Percentiles rank a stretch among this genome's conserved stretches.
Conservation (phyloP, 2,888 invertebrate species). For the Phymatocera aterrima region DNA sequence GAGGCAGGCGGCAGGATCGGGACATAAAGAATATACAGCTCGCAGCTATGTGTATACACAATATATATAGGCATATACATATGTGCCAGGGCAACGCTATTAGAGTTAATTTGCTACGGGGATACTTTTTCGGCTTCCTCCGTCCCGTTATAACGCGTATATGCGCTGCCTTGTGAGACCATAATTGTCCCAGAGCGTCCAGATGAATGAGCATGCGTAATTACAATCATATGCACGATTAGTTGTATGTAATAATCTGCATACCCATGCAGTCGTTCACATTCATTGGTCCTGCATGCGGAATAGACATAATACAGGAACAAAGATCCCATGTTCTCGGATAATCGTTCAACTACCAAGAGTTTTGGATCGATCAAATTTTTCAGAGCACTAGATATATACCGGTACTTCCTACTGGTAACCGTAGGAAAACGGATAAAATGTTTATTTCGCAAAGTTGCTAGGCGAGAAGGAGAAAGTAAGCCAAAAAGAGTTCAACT, state of each 20-base stretch:
- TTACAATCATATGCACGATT: not conserved
- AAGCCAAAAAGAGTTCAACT: no score
- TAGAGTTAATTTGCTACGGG: constrained; percentile 12
- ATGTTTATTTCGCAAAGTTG: no score
- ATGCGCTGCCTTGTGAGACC: not conserved
- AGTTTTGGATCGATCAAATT: no score
- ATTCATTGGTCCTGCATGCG: no score
- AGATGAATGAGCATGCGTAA: not conserved
- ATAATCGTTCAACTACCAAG: no score
- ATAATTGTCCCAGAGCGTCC: not conserved
- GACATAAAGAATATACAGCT: not conserved
- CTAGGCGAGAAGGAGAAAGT: no score
- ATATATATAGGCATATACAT: not conserved
- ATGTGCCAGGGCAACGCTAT: not conserved
- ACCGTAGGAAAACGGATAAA: no score
- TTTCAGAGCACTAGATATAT: no score
- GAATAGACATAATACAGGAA: no score
- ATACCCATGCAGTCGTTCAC: no score
- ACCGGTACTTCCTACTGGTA: no score
- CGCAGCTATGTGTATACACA: not conserved
- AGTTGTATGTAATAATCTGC: not conserved
- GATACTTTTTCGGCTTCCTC: constrained; percentile 8
- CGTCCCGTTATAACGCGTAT: not conserved
- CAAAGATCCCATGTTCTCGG: no score
- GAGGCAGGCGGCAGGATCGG: not conserved